Conservation (phyloP, 1,140 invertebrate species). For the Agraylea sexmaculata region DNA sequence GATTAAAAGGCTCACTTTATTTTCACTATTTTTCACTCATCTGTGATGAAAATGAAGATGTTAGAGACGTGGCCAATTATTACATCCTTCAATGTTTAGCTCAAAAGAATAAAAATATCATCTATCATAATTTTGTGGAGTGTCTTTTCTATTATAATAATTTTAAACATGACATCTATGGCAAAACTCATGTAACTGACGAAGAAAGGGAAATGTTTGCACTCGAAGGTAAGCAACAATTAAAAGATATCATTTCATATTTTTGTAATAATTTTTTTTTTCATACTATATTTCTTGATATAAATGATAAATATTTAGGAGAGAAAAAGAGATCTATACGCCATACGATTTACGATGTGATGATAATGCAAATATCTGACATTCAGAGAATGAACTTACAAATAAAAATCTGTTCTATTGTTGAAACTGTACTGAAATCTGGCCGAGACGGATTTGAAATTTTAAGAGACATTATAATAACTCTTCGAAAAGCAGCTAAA, state of each 20-base stretch:
- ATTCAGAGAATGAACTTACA: constrained; percentile 17
- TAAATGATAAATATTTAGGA: too few relatives aligned
- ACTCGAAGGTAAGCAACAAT: constrained; percentile 12
- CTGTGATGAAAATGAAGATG: constrained; percentile 14
- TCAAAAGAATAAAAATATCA: constrained; percentile 10
- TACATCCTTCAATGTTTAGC: constrained; percentile 15
- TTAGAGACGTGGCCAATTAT: constrained; percentile 16
- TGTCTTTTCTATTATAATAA: constrained; percentile 17
- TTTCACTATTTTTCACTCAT: constrained; percentile 19
- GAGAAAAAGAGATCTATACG: constrained; percentile 13
- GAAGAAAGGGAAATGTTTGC: constrained; percentile 16
- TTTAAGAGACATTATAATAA: constrained; percentile 13
- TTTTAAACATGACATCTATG: constrained; percentile 10
- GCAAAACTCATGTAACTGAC: constrained; percentile 13
- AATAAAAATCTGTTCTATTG: constrained; percentile 3
- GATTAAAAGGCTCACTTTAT: constrained; percentile 13
- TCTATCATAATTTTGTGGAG: constrained; percentile 19
- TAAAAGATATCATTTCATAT: not conserved
- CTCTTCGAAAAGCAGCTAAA: constrained; percentile 9
- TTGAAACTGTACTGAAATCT: too few relatives aligned
- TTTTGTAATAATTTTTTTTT: too few relatives aligned
- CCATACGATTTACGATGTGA: constrained; percentile 16
- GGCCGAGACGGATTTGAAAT: constrained; percentile 7
- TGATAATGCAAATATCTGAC: constrained; percentile 18
- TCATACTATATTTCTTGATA: too few relatives aligned